Percentiles rank a stretch among this genome's conserved stretches.
Conservation (phyloP, 2,888 invertebrate genomes). For the Ferdinandea cuprea region DNA sequence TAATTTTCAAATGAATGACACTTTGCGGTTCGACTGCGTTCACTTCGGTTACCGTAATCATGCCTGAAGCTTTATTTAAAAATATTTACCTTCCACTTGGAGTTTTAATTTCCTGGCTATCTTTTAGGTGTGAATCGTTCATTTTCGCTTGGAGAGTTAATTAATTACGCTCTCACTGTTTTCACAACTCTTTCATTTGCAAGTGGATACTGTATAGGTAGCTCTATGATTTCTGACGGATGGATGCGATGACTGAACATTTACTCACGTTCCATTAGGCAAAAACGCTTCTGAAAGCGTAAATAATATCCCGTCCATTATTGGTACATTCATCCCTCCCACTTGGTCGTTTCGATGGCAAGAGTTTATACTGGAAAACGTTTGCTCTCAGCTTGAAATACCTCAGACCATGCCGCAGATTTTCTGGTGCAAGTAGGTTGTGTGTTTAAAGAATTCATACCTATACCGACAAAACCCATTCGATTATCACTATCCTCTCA, state of each 20-base stretch:
- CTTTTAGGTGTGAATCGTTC: conserved; percentile 46
- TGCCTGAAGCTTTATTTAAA: conserved; percentile 59
- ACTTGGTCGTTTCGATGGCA: background rate
- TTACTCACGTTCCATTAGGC: conserved; percentile 11
- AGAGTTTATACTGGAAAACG: too few relatives aligned
- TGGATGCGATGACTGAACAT: background rate
- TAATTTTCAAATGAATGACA: conserved; percentile 65
- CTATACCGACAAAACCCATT: background rate
- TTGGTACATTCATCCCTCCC: background rate
- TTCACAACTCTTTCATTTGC: background rate
- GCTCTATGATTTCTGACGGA: background rate
- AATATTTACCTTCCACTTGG: conserved; percentile 70
- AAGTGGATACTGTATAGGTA: background rate
- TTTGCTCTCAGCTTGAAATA: background rate
- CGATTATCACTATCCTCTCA: conserved; percentile 37
- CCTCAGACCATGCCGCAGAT: background rate
- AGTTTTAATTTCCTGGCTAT: conserved; percentile 45
- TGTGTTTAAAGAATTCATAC: background rate
- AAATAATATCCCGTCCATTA: conserved; percentile 19
- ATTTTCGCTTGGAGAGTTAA: conserved; percentile 46
- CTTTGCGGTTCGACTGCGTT: conserved; percentile 49
- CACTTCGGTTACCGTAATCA: conserved; percentile 42
- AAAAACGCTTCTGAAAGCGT: conserved; percentile 14
- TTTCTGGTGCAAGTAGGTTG: too few relatives aligned
- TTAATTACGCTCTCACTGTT: conserved; percentile 47